These are phyloP conservation scores for Petrosia ficiformis DNA, from an alignment of 37 sponge, comb jelly and placozoan genomes.

Conservation along the genomic window DNA sequence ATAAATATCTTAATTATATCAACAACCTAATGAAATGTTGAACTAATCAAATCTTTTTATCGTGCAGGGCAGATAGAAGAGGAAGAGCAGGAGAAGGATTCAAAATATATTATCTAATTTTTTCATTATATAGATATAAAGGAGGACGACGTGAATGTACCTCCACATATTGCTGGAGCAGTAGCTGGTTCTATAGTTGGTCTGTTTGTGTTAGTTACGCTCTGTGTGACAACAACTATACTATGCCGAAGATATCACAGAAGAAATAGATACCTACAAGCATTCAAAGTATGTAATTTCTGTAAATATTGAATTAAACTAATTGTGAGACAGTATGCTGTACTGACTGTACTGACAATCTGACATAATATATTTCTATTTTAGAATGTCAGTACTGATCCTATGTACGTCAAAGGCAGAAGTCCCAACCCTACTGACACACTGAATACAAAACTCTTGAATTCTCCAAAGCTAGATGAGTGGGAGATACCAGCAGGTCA, in stretches of 20 bases:
- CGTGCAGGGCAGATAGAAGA: too few species aligned
- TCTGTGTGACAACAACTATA: background rate
- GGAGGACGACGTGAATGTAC: too few species aligned
- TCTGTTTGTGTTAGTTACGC: background rate
- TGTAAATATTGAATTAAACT: background rate
- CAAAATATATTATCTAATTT: too few species aligned
- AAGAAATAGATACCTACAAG: constrained; percentile 12
- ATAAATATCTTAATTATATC: too few species aligned
- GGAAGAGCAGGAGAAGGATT: too few species aligned
- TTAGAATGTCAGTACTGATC: background rate
- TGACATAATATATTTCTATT: background rate
- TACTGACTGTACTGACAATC: background rate
- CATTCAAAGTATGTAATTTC: background rate
- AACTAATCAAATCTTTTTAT: too few species aligned
- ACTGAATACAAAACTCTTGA: background rate
- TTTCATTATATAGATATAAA: too few species aligned
- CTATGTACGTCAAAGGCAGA: background rate
- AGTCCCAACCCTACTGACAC: background rate
- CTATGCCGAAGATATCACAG: background rate
- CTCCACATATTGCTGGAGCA: background rate
- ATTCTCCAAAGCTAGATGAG: constrained; percentile 30
- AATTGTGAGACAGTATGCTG: background rate
- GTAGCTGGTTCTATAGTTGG: background rate
- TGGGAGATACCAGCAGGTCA: constrained; percentile 53
- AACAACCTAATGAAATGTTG: too few species aligned